These are phyloP conservation scores for Dendrolimus pini DNA, from an alignment of 2,888 invertebrate species.

Conservation along the genomic window DNA sequence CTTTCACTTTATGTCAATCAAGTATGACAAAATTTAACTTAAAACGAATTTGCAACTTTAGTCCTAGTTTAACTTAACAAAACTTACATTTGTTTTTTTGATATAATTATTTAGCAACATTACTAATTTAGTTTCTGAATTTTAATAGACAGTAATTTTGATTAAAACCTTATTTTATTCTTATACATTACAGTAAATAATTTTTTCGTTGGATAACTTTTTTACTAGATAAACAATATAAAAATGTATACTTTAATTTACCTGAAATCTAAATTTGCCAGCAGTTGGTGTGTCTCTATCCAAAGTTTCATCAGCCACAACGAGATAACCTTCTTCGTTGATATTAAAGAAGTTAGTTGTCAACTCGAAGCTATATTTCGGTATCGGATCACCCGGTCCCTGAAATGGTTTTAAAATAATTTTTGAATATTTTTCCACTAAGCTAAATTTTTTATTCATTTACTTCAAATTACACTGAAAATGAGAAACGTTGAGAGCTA, in stretches of 20 bases:
- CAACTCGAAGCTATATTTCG: conserved; percentile 87
- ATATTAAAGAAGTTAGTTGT: conserved; percentile 90
- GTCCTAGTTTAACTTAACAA: no score
- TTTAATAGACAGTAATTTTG: no score
- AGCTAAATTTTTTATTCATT: not conserved
- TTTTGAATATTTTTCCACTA: not conserved
- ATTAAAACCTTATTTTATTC: no score
- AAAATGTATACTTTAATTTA: conserved; percentile 31
- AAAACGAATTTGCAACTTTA: not conserved
- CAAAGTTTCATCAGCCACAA: conserved; percentile 89
- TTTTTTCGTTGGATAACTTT: no score
- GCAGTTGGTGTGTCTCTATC: conserved; percentile 92
- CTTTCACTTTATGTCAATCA: not conserved
- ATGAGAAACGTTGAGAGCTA: no score
- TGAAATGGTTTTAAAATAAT: conserved; percentile 39
- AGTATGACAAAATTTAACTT: not conserved
- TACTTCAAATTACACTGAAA: no score
- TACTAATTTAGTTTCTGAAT: no score
- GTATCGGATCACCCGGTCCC: conserved; percentile 87
- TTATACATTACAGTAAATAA: no score
- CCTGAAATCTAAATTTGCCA: conserved; percentile 90
- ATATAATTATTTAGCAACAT: no score
- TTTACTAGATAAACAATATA: no score
- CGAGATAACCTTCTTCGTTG: conserved; percentile 81
- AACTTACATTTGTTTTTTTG: no score